Base-by-base conservation (phyloP, 2,888 invertebrate genomes). In the Schizotus pectinicornis region DNA sequence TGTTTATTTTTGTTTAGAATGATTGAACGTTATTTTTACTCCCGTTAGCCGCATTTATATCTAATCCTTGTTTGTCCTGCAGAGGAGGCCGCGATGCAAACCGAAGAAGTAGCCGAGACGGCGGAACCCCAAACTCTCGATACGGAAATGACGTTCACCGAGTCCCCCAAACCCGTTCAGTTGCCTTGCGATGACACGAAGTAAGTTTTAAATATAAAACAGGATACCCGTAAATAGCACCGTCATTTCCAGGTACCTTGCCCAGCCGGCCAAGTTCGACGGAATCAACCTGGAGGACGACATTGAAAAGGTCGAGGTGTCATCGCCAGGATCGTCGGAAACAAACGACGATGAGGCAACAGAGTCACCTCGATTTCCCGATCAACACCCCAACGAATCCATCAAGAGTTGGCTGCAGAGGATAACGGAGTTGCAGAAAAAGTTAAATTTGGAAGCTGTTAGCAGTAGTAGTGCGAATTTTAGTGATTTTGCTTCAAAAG, bases 401-500 rank as follows among this genome's bases (percentile, higher is more conserved):
- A 87, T 89, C 49, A 86, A 88, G 63, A 86, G 86, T 67, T 91
- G 91, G 91, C 81, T 91, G 52, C 88, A 90, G 63, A 84, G 89
- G 65, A 86, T 91, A 46, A 88, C 90, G 0, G 88, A 88, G 46
- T 86, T 89, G 73, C 90, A 90, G 70, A 86, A 58, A 76, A 81
- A 78, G 37, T 36, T 49, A 11, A 50, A 32, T n/a, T 61, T 65
- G 68, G 41, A 70, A 56, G 49, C 32, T 3, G 22, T 22, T 5
- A 33, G 9, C 35, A 12, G 1, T 46, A 45, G 46, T 43, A 11
- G 63, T 63, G 35, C 60, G 47, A 52, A 34, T 32, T 7, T 43
- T 32, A 32, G 33, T 32, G 33, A n/a, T 7, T 31, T 30, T 38
- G 7, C 13, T 38, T 3, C n/a, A 13, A 36, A 12, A 30, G 45